phyloP scores from a whole-genome alignment of 1,140 invertebrate genomes.

The Drosophila parabipectinata region DNA sequence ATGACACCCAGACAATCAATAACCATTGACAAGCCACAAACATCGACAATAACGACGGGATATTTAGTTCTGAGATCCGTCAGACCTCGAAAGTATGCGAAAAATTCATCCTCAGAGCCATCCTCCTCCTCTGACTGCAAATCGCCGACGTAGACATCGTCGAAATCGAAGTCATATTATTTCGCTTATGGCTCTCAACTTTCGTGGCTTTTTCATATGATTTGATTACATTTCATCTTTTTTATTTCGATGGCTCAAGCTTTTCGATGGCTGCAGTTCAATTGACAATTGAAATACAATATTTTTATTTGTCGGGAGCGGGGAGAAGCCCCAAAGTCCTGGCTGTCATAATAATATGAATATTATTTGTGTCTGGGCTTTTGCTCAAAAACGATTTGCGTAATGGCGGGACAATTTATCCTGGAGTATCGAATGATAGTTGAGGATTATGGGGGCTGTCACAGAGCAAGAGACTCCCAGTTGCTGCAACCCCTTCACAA shows the following conservation, averaged over 20 bases:
- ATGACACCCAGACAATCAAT: constrained; percentile 77
- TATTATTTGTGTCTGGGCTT: constrained; percentile 46
- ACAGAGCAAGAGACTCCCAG: constrained; percentile 5
- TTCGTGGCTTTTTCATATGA: constrained; percentile 66
- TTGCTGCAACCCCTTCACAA: too few species aligned
- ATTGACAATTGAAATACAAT: constrained; percentile 76
- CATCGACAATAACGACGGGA: constrained; percentile 31
- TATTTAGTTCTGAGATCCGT: constrained; percentile 70
- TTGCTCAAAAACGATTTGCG: constrained; percentile 32
- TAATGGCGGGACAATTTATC: constrained; percentile 32
- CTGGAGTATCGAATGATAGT: constrained; percentile 13
- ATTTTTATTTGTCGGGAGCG: constrained; percentile 47
- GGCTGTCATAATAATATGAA: constrained; percentile 63
- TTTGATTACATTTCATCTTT: constrained; percentile 68
- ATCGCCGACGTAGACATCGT: constrained; percentile 46
- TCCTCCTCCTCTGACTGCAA: constrained; percentile 51
- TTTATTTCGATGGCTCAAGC: constrained; percentile 27
- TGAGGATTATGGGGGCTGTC: constrained; percentile 17
- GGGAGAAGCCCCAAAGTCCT: constrained; percentile 18
- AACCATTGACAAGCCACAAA: constrained; percentile 77
- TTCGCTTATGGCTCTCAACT: constrained; percentile 47
- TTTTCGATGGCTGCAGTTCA: constrained; percentile 62
- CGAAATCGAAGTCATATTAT: constrained; percentile 29
- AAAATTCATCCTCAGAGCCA: constrained; percentile 17
- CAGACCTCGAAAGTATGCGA: constrained; percentile 55